A percentile compares a stretch with the other conserved stretches of the same genome.
phyloP scores from a whole-genome alignment of 2,888 invertebrate genomes.

The Isoperla grammatica region DNA sequence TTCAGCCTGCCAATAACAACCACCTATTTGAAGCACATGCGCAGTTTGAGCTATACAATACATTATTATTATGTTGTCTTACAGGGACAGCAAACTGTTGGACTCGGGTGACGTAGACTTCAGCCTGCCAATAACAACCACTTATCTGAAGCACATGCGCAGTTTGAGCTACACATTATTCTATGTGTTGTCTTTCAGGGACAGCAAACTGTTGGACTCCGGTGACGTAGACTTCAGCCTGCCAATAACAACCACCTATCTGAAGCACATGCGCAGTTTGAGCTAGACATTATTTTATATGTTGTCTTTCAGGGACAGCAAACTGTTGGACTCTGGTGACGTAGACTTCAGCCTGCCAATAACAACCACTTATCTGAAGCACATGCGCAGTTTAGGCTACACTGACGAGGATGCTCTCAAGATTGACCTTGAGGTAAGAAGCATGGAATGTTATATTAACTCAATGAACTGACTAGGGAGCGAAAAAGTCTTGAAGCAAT shows the following conservation, averaged over 20 bases:
- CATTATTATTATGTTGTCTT: conserved; percentile 26
- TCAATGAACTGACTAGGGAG: no score
- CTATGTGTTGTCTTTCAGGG: background rate
- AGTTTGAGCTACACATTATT: conserved; percentile 52
- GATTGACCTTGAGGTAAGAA: conserved; percentile 46
- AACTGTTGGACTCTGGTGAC: conserved; percentile 41
- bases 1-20: conserved; percentile 86
- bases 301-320: conserved; percentile 26
- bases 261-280: conserved; percentile 76
- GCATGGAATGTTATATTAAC: background rate
- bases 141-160: conserved; percentile 79
- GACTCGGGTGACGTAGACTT: conserved; percentile 56
- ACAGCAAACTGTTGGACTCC: conserved; percentile 41
- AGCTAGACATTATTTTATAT: conserved; percentile 45
- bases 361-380: conserved; percentile 82
- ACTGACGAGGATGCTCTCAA: conserved; percentile 56
- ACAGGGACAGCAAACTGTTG: conserved; percentile 38
- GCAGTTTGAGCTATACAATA: conserved; percentile 65
- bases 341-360: conserved; percentile 83
- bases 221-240: conserved; percentile 67
- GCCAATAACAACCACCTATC: conserved; percentile 84
- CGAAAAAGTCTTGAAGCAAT: no score
- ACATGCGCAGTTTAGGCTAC: conserved; percentile 68
- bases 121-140: conserved; percentile 84
- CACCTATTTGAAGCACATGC: conserved; percentile 79